These are phyloP conservation scores for Todiramphus chloris DNA, from an alignment of 2,113 vertebrate genomes.

Conservation along the genomic window DNA sequence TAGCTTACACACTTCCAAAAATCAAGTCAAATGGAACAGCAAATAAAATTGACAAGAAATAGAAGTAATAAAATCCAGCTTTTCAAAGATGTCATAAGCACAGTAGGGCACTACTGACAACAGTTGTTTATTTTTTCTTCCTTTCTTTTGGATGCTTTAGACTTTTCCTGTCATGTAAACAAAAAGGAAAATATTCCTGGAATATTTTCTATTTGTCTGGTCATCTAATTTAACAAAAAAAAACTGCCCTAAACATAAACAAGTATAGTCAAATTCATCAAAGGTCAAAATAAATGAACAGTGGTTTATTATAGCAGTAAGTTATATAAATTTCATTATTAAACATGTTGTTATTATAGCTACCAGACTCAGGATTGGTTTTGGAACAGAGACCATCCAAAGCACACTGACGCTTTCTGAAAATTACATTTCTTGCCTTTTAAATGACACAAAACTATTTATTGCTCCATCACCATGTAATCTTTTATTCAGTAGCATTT, in stretches of 20 bases:
- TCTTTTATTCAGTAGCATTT: neutral
- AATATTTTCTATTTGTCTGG: neutral
- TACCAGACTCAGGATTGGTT: neutral
- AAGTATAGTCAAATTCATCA: neutral
- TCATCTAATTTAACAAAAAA: neutral
- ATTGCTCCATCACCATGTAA: neutral
- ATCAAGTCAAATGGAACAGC: neutral
- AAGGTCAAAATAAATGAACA: neutral
- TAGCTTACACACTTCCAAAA: neutral
- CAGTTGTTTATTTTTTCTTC: neutral
- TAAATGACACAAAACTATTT: neutral
- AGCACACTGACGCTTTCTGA: neutral
- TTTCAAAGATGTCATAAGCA: neutral
- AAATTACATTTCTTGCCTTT: neutral
- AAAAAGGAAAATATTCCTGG: neutral
- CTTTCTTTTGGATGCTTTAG: neutral
- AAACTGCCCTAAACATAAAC: neutral
- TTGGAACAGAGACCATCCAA: neutral
- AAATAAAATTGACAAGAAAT: neutral
- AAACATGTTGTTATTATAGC: neutral
- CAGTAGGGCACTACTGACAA: neutral
- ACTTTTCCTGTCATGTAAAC: neutral
- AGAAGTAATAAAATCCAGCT: neutral
- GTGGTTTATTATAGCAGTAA: neutral
- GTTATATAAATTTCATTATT: neutral